Evolutionary conservation across 2,888 invertebrate species (phyloP), one percentile per base, ranked within the genome.

Genomic region (Polyommatus icarus): DNA sequence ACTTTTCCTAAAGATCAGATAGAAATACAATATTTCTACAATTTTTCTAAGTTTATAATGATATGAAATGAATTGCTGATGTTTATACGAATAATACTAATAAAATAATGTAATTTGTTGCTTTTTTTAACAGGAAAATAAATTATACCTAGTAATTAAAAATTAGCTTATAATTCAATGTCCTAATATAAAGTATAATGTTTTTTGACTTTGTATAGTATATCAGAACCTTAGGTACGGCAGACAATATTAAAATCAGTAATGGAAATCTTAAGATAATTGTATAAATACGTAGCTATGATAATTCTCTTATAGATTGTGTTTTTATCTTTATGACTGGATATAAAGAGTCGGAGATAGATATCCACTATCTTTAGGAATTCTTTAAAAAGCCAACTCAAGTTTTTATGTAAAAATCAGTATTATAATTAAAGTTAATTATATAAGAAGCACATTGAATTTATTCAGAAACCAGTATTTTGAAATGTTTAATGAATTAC

Each of bases 251-350:
- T 73, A 29, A 54, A 75, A 46, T 75, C 75, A 29, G 20, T 75
- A 75, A 75, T 75, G 54, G 50, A 24, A 50, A 75, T 75, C 50
- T 50, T 75, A 32, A 75, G 75, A 75, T 75, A 54, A 75, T 54
- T 75, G 29, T 54, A 50, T 73, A 24, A 61, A 73, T 75, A 75
- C 46, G 24, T 12, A 75, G 24, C 24, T 32, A n/a, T 50, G 75
- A 75, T 75, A 75, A 75, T 20, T 54, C 75, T 29, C 46, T 6
- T 50, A 75, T 75, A 29, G 50, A 54, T 54, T 29, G 50, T 29
- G 29, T 29, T 29, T 71, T 75, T 75, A 75, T 75, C 75, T 75
- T 75, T 54, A 75, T 29, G 29, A 29, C 24, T 50, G 54, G 50
- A 75, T 75, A 54, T 75, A 75, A 75, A 73, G 12, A 72, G 40